phyloP scores from a whole-genome alignment of 2,797 vertebrate genomes.

The Chelonia mydas region DNA sequence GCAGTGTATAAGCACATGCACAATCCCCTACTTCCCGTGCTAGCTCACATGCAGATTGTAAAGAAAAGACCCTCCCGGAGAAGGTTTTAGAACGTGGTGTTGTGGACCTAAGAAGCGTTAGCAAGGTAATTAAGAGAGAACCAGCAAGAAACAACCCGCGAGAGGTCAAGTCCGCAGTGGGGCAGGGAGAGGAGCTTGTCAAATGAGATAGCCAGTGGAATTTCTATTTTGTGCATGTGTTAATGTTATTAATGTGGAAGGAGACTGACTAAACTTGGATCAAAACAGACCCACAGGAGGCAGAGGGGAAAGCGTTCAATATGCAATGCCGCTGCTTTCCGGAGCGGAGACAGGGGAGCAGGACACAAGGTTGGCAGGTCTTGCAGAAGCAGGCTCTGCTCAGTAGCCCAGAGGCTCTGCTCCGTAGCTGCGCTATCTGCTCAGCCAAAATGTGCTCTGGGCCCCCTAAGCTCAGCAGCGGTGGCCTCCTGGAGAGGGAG shows the following conservation, averaged over 20 bases:
- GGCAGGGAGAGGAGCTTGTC: neutral
- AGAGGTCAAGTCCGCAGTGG: neutral
- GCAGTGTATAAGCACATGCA: neutral
- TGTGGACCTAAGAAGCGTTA: neutral
- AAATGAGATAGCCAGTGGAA: neutral
- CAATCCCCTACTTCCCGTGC: neutral
- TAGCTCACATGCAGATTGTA: neutral
- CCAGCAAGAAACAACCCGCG: neutral
- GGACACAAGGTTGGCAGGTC: neutral
- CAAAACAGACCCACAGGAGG: neutral
- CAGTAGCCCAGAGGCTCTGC: neutral
- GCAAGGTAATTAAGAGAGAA: neutral
- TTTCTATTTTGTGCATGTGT: neutral
- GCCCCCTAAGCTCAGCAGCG: neutral
- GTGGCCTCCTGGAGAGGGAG: neutral
- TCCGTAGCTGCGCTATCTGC: neutral
- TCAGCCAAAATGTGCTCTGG: neutral
- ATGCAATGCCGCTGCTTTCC: neutral
- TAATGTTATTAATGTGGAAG: neutral
- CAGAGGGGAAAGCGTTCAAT: neutral
- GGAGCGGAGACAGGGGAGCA: accelerated
- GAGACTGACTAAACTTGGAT: neutral
- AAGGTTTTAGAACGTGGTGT: neutral
- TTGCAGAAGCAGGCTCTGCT: neutral
- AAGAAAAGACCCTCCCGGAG: neutral